phyloP scores from a whole-genome alignment of 2,888 invertebrate species.

The Cylloceria caligata region DNA sequence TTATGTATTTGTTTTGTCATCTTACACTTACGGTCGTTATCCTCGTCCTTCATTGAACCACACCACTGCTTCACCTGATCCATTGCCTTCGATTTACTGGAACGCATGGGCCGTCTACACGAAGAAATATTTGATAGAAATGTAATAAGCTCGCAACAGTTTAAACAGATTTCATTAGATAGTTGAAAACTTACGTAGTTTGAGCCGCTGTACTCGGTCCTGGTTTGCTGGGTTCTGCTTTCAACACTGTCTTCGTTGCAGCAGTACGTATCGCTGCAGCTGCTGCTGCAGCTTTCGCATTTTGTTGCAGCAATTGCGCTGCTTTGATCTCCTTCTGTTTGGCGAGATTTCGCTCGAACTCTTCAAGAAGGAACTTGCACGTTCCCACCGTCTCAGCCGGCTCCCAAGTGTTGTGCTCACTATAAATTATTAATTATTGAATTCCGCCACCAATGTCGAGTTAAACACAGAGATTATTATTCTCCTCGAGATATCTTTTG shows the following conservation, averaged over 20 bases:
- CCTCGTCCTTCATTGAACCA: constrained; percentile 88
- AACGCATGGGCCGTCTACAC: constrained; percentile 89
- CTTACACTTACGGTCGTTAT: constrained; percentile 79
- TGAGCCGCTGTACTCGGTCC: constrained; percentile 82
- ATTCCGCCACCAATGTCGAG: background rate
- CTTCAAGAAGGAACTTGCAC: constrained; percentile 91
- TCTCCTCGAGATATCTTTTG: constrained; percentile 32
- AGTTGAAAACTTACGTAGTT: constrained; percentile 74
- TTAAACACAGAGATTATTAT: constrained; percentile 15
- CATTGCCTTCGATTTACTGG: constrained; percentile 93
- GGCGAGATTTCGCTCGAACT: constrained; percentile 92
- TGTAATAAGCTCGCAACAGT: background rate
- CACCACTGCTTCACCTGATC: constrained; percentile 95
- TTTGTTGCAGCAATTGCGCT: constrained; percentile 72
- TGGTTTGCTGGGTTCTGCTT: constrained; percentile 79
- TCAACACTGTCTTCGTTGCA: constrained; percentile 77
- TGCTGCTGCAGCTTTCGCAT: constrained; percentile 56
- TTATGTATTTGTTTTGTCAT: constrained; percentile 1
- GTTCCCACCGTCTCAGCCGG: constrained; percentile 91
- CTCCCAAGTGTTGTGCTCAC: constrained; percentile 94
- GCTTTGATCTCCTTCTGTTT: constrained; percentile 89
- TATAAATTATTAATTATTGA: constrained; percentile 75
- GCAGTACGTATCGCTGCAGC: constrained; percentile 48
- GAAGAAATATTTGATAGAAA: constrained; percentile 55
- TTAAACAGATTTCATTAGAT: background rate